These are phyloP conservation scores for Cheilosia vernalis DNA, from an alignment of 2,888 invertebrate genomes.

Conservation along the genomic window DNA sequence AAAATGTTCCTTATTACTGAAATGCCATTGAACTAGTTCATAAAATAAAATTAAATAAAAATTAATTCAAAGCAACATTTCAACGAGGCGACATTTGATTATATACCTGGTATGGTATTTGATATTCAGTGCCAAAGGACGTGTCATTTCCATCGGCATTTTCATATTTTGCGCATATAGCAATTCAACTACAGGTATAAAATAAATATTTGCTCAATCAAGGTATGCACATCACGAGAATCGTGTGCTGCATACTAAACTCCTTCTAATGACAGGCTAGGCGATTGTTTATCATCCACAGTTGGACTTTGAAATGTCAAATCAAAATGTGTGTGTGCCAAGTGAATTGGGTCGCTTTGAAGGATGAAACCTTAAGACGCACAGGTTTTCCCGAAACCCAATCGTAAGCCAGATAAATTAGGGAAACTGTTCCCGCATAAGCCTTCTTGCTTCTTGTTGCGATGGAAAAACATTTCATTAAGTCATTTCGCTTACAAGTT, in stretches of 20 bases:
- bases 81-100: neutral
- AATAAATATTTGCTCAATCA: neutral
- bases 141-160: slow-evolving; percentile 1
- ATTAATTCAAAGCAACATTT: neutral
- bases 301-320: slow-evolving; percentile 1
- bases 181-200: neutral
- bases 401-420: too few species aligned
- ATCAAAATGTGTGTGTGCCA: neutral
- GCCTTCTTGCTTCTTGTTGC: neutral
- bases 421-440: slow-evolving; percentile 10
- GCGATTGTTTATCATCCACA: neutral
- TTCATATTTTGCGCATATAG: neutral
- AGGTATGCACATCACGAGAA: slow-evolving; percentile 11
- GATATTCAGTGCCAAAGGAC: neutral
- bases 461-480: slow-evolving; percentile 59
- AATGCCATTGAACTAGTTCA: slow-evolving; percentile 30
- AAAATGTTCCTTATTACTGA: neutral
- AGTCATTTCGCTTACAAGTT: slow-evolving; percentile 66
- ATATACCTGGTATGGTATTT: neutral
- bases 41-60: neutral
- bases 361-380: neutral
- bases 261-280: neutral
- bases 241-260: slow-evolving; percentile 11
- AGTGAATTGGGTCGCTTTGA: neutral
- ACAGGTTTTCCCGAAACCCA: too few species aligned